These are phyloP conservation scores for Luidia sarsii DNA, from an alignment of 53 echinoderm and acorn worm species.

Conservation along the genomic window DNA sequence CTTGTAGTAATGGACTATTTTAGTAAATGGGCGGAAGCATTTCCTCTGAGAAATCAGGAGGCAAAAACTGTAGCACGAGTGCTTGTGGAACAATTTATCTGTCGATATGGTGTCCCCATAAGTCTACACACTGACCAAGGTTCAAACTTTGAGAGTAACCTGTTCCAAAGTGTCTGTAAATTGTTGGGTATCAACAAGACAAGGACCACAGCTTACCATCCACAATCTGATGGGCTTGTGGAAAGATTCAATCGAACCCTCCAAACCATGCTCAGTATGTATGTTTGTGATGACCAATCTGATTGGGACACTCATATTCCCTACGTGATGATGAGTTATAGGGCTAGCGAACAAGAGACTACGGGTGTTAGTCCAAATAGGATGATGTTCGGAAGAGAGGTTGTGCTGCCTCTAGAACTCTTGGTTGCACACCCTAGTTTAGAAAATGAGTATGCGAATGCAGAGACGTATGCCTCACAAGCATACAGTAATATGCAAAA, in stretches of 20 bases:
- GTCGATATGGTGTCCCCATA: conserved; percentile 28
- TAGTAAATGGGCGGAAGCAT: conserved; percentile 64
- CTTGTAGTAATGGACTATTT: conserved; percentile 53
- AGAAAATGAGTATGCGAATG: not conserved
- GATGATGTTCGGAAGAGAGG: conserved; percentile 59
- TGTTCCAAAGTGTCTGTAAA: conserved; percentile 19
- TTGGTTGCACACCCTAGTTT: not conserved
- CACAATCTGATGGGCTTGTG: conserved; percentile 23
- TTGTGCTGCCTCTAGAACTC: conserved; percentile 43
- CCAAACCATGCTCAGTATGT: conserved; percentile 38
- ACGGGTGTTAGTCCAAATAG: conserved; percentile 38
- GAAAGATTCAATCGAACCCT: conserved; percentile 38
- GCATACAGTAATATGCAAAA: not conserved
- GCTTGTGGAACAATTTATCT: conserved; percentile 27
- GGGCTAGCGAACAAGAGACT: conserved; percentile 42
- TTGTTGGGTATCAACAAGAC: conserved; percentile 44
- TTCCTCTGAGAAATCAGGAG: conserved; percentile 30
- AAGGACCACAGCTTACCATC: conserved; percentile 39
- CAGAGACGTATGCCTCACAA: conserved; percentile 19
- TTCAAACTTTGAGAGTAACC: conserved; percentile 28
- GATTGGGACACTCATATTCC: conserved; percentile 49
- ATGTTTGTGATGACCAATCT: conserved; percentile 24
- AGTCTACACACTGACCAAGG: conserved; percentile 54
- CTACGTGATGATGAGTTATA: conserved; percentile 35
- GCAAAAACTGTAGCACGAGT: conserved; percentile 42